A percentile compares a stretch with the other conserved stretches of the same genome.
phyloP scores from a whole-genome alignment of 2,888 invertebrate species.

The Coenonympha glycerion region DNA sequence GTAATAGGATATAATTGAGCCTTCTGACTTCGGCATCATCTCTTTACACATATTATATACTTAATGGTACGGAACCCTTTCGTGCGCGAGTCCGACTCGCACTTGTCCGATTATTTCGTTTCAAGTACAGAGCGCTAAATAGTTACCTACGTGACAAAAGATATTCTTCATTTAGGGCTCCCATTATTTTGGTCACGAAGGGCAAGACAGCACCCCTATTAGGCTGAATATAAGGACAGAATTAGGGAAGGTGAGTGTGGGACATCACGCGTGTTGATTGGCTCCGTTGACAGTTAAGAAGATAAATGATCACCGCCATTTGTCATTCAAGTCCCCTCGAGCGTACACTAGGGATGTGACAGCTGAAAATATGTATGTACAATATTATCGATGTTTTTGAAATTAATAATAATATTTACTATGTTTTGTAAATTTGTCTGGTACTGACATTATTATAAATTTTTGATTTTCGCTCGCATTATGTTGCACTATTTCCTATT shows the following conservation, averaged over 20 bases:
- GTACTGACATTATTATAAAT: no score
- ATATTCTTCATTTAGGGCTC: not conserved
- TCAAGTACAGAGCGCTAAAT: no score
- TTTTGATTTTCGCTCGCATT: no score
- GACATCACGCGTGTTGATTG: slow-evolving; percentile 67
- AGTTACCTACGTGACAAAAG: no score
- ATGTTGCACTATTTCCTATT: no score
- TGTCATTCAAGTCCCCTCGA: slow-evolving; percentile 59
- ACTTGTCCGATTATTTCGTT: no score
- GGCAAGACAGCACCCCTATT: not conserved
- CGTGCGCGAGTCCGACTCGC: no score
- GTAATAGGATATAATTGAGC: no score
- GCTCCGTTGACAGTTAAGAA: slow-evolving; percentile 70
- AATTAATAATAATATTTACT: not conserved
- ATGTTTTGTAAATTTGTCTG: no score
- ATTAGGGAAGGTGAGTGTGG: slow-evolving; percentile 24
- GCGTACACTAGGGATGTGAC: slow-evolving; percentile 37
- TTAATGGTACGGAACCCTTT: no score
- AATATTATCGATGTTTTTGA: not conserved
- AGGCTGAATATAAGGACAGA: slow-evolving; percentile 6
- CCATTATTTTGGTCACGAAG: not conserved
- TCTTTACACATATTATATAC: no score
- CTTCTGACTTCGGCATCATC: no score
- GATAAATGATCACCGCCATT: slow-evolving; percentile 70
- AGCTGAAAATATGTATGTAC: not conserved